Conservation (phyloP, 2,888 invertebrate genomes). For the Invenusta paracnida region DNA sequence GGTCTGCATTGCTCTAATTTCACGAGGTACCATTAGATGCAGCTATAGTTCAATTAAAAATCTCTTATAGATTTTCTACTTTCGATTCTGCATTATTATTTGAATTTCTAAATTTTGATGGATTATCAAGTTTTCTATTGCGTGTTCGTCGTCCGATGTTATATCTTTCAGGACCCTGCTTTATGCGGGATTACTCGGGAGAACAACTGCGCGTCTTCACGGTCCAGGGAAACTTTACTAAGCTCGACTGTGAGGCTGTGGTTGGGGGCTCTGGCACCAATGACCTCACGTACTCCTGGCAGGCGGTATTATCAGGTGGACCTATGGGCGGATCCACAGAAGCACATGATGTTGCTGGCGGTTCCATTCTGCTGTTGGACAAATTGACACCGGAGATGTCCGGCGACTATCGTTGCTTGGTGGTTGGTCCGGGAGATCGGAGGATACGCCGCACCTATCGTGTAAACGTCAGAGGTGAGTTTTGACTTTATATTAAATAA, state of each 20-base stretch:
- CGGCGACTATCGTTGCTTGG: neutral
- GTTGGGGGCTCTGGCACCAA: neutral
- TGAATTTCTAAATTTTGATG: too few species aligned
- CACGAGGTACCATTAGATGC: too few species aligned
- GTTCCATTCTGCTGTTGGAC: neutral
- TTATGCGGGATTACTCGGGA: neutral
- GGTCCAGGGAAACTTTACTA: neutral
- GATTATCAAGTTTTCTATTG: too few species aligned
- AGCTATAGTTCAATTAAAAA: too few species aligned
- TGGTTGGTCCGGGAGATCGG: neutral
- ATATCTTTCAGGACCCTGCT: conserved; percentile 11
- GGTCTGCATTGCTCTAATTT: too few species aligned
- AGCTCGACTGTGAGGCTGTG: conserved; percentile 13
- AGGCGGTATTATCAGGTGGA: neutral
- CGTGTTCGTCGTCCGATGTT: too few species aligned
- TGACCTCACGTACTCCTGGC: neutral
- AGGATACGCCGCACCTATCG: neutral
- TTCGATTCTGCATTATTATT: too few species aligned
- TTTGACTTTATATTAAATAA: neutral
- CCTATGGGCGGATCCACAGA: neutral
- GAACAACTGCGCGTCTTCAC: neutral
- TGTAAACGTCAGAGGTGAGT: neutral
- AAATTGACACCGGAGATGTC: neutral
- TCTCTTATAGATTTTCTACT: too few species aligned
- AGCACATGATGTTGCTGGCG: neutral